These are phyloP conservation scores for Ibidorhyncha struthersii DNA, from an alignment of 2,113 vertebrate genomes.

Conservation along the genomic window DNA sequence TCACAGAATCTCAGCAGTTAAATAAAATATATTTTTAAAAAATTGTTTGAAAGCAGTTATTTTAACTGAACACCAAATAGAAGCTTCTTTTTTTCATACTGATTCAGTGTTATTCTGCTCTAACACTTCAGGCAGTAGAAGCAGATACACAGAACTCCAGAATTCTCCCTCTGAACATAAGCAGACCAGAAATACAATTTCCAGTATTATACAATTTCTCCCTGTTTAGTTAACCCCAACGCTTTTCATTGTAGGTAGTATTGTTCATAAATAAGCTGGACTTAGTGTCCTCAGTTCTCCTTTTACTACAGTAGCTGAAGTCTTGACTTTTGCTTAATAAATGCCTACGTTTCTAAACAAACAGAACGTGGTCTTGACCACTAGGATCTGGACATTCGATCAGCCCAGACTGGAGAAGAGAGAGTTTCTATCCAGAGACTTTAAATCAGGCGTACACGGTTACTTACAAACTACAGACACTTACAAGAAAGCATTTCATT, in stretches of 20 bases:
- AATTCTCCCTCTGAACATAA: neutral
- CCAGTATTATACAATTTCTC: neutral
- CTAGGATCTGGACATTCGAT: accelerated
- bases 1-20: neutral
- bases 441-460: neutral
- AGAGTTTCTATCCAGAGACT: neutral
- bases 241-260: neutral
- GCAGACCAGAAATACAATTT: neutral
- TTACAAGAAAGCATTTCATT: neutral
- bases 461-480: neutral
- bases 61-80: neutral
- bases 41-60: neutral
- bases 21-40: neutral
- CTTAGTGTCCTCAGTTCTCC: neutral
- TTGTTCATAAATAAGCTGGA: neutral
- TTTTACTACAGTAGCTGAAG: neutral
- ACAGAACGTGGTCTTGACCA: neutral
- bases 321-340: neutral
- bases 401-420: neutral
- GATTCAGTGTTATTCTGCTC: neutral
- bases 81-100: neutral
- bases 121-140: neutral
- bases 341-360: neutral
- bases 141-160: neutral
- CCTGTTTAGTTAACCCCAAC: neutral